phyloP scores from a whole-genome alignment of 2,797 vertebrate species.

The Chelon labrosus region DNA sequence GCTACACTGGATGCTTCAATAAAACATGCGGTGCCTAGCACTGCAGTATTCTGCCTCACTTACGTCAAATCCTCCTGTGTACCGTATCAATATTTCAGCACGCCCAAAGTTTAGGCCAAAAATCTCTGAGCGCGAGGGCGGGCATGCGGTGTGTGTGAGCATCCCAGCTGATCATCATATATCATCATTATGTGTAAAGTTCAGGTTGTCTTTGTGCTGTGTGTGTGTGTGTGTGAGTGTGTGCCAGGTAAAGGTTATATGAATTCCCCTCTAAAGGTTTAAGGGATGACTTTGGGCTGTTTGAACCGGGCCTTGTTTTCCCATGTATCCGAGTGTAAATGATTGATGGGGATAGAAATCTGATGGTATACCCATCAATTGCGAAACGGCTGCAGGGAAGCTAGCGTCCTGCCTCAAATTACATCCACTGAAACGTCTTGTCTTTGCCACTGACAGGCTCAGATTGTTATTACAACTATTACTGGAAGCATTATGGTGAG shows the following conservation, averaged over 20 bases:
- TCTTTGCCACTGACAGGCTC: too few species aligned
- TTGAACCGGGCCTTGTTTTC: too few species aligned
- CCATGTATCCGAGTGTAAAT: too few species aligned
- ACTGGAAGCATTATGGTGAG: too few species aligned
- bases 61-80: constrained; percentile 78
- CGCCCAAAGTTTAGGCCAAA: constrained; percentile 73
- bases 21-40: constrained; percentile 80
- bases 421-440: too few species aligned
- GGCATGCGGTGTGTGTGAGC: constrained; percentile 18
- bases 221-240: not conserved
- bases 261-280: constrained; percentile 1
- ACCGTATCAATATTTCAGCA: constrained; percentile 81
- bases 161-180: constrained; percentile 56
- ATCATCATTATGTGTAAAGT: constrained; percentile 31
- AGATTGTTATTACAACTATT: too few species aligned
- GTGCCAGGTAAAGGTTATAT: not conserved
- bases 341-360: too few species aligned
- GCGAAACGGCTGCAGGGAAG: too few species aligned
- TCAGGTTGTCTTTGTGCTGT: constrained; percentile 1
- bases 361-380: too few species aligned
- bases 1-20: constrained; percentile 81
- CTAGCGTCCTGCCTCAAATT: too few species aligned
- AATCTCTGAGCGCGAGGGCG: constrained; percentile 61
- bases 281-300: too few species aligned
- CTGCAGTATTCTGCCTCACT: constrained; percentile 78